phyloP scores from a whole-genome alignment of 30 jellyfish, hydroid and myxozoan species.

The Sanderia malayensis region DNA sequence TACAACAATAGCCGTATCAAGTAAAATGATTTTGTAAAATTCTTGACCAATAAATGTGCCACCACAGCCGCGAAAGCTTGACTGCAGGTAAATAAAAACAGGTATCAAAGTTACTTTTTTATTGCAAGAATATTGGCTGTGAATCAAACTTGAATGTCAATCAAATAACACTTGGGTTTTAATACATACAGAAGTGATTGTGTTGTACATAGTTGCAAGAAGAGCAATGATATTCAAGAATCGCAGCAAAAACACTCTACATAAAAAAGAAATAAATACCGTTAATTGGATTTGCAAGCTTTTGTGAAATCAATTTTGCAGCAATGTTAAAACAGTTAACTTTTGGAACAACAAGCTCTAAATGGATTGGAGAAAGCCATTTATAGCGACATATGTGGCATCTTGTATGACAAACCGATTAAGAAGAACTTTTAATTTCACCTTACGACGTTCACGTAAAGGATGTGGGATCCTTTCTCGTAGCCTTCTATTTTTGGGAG shows the following conservation, averaged over 20 bases:
- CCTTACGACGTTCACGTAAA: conserved; percentile 49
- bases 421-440: too few species aligned
- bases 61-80: conserved; percentile 52
- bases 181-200: conserved; percentile 47
- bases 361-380: too few species aligned
- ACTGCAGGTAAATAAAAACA: neutral
- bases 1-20: conserved; percentile 52
- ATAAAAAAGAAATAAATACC: neutral
- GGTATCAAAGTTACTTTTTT: neutral
- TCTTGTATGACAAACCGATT: too few species aligned
- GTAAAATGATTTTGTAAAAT: conserved; percentile 47
- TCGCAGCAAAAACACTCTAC: conserved; percentile 50
- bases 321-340: too few species aligned
- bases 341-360: too few species aligned
- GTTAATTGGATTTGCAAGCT: neutral
- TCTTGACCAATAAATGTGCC: conserved; percentile 66
- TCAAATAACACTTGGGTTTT: too few species aligned
- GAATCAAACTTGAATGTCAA: too few species aligned
- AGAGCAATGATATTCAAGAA: conserved; percentile 38
- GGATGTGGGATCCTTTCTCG: conserved; percentile 45
- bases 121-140: too few species aligned
- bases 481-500: conserved; percentile 42
- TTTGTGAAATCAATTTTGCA: neutral
- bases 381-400: too few species aligned
- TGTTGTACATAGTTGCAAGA: conserved; percentile 33